Conservation (phyloP, 2,113 vertebrate species). For the Apeltes quadracus region DNA sequence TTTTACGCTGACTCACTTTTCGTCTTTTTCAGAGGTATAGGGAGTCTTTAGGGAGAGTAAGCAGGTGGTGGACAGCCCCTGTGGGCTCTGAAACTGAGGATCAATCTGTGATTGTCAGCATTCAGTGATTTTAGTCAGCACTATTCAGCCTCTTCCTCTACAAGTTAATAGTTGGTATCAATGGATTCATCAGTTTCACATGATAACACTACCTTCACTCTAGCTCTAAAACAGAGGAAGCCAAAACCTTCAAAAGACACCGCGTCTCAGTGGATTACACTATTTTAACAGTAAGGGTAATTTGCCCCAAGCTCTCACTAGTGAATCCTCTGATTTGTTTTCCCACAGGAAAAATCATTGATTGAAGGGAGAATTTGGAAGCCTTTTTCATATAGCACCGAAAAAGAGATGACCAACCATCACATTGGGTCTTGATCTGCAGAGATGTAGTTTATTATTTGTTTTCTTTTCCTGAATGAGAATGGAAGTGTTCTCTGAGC, state of each 20-base stretch:
- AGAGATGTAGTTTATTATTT: not conserved
- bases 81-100: no score
- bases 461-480: not conserved
- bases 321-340: not conserved
- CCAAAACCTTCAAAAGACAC: no score
- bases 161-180: not conserved
- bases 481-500: conserved; percentile 6
- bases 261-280: not conserved
- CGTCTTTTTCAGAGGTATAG: no score
- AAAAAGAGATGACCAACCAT: not conserved
- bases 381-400: not conserved
- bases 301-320: not conserved
- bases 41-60: no score
- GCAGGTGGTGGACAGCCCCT: no score
- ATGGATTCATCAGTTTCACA: not conserved
- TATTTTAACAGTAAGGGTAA: not conserved
- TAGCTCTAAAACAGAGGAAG: not conserved
- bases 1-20: no score
- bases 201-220: not conserved
- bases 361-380: not conserved
- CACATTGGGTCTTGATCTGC: not conserved
- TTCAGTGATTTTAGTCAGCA: not conserved
- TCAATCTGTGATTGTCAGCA: no score
- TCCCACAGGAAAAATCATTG: not conserved
- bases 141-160: not conserved